Evolutionary conservation across 2,888 invertebrate genomes (phyloP).

Genomic region (Aromia moschata): DNA sequence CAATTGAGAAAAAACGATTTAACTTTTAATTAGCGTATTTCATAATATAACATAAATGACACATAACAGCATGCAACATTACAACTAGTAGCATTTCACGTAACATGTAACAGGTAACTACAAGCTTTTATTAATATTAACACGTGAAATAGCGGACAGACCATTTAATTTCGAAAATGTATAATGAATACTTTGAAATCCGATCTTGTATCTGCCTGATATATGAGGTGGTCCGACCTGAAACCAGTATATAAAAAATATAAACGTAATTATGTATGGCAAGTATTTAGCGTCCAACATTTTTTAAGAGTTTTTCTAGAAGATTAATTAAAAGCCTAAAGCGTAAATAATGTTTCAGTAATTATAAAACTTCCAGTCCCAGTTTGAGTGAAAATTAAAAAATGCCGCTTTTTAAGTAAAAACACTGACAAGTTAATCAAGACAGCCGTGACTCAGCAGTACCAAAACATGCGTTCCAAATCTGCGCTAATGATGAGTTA

Average conservation of each 20-base stretch:
- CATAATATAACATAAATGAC: too few relatives aligned
- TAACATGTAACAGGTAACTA: conserved; percentile 39
- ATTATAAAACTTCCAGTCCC: conserved; percentile 49
- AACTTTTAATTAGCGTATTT: too few relatives aligned
- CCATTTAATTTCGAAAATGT: conserved; percentile 47
- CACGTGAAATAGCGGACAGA: conserved; percentile 50
- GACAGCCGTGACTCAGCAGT: conserved; percentile 57
- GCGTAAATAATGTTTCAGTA: conserved; percentile 53
- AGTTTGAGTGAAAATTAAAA: conserved; percentile 50
- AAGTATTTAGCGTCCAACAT: conserved; percentile 32
- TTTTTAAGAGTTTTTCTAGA: conserved; percentile 28
- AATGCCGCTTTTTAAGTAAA: conserved; percentile 59
- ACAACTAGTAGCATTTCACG: conserved; percentile 19
- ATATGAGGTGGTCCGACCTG: conserved; percentile 26
- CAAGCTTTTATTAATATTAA: conserved; percentile 53
- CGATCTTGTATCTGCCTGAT: conserved; percentile 39
- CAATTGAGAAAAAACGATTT: too few relatives aligned
- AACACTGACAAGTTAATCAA: conserved; percentile 64
- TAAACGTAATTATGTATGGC: conserved; percentile 26
- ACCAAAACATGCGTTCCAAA: conserved; percentile 60
- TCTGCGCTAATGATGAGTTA: conserved; percentile 58
- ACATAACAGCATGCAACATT: conserved; percentile 6
- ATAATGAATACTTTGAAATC: conserved; percentile 40
- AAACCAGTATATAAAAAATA: conserved; percentile 20
- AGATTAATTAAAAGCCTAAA: conserved; percentile 48